Evolutionary conservation across 2,797 vertebrate species (phyloP).

Genomic region (Hippoglossus hippoglossus): DNA sequence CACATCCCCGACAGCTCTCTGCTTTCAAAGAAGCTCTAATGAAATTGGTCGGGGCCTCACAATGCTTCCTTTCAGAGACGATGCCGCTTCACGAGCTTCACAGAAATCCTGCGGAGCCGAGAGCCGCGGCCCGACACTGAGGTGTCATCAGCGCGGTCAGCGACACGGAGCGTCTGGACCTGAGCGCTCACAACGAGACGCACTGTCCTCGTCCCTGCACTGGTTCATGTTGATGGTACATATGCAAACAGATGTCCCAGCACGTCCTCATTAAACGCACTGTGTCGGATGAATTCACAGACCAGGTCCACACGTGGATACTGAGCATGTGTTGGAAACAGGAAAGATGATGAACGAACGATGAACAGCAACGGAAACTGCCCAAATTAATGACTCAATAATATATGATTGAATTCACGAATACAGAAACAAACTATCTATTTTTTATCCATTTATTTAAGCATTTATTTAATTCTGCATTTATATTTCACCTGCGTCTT

Average conservation of each 20-base stretch:
- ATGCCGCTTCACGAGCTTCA: neutral
- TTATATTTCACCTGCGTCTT: too few relatives aligned
- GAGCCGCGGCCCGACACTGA: conserved; percentile 23
- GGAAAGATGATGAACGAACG: too few relatives aligned
- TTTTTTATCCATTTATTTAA: too few relatives aligned
- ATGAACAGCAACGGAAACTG: too few relatives aligned
- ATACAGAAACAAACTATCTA: too few relatives aligned
- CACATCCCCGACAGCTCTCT: conserved; percentile 1
- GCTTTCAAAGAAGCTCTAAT: conserved; percentile 39
- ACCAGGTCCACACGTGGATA: too few relatives aligned
- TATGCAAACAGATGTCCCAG: neutral
- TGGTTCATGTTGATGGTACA: conserved; percentile 2
- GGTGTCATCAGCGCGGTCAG: conserved; percentile 1
- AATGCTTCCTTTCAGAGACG: conserved; percentile 1
- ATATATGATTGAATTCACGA: too few relatives aligned
- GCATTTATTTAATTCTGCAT: too few relatives aligned
- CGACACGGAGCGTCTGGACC: neutral
- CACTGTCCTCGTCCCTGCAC: neutral
- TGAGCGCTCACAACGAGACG: neutral
- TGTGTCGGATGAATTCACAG: neutral
- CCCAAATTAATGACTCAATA: too few relatives aligned
- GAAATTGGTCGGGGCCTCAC: conserved; percentile 25
- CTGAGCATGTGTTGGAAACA: too few relatives aligned
- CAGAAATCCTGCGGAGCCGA: neutral
- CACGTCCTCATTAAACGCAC: conserved; percentile 6